phyloP scores from a whole-genome alignment of 2,797 vertebrate genomes.

The Gadopsis marmoratus region DNA sequence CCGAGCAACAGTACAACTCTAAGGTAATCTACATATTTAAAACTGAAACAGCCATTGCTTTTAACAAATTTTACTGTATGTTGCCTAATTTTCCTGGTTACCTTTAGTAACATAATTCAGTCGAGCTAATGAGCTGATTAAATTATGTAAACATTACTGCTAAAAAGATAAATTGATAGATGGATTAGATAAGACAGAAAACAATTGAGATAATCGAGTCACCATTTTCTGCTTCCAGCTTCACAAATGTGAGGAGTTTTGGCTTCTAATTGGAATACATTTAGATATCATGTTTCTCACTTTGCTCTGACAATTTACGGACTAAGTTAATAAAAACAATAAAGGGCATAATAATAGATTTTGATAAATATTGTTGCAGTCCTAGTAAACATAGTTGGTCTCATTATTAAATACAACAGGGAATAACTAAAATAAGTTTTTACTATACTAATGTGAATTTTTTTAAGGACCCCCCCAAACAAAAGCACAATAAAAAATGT shows the following conservation, averaged over 20 bases:
- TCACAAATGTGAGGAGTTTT: neutral
- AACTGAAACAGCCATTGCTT: neutral
- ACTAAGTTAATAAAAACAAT: neutral
- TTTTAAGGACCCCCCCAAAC: neutral
- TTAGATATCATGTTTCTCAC: neutral
- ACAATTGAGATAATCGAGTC: neutral
- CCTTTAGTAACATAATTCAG: neutral
- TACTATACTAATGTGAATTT: neutral
- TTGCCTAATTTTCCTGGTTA: neutral
- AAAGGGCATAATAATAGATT: neutral
- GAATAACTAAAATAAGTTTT: neutral
- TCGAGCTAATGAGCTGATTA: neutral
- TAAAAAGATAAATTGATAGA: neutral
- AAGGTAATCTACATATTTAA: too few species aligned
- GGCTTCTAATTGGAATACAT: neutral
- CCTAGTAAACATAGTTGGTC: neutral
- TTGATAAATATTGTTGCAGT: neutral
- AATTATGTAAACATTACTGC: neutral
- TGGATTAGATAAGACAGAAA: constrained; percentile 5
- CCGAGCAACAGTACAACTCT: neutral
- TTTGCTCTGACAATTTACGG: neutral
- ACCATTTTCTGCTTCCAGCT: neutral
- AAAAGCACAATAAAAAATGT: neutral
- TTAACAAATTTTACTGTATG: neutral
- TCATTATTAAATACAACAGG: neutral